Base-by-base conservation (phyloP, 1,140 invertebrate genomes). In the Drosophila orena region DNA sequence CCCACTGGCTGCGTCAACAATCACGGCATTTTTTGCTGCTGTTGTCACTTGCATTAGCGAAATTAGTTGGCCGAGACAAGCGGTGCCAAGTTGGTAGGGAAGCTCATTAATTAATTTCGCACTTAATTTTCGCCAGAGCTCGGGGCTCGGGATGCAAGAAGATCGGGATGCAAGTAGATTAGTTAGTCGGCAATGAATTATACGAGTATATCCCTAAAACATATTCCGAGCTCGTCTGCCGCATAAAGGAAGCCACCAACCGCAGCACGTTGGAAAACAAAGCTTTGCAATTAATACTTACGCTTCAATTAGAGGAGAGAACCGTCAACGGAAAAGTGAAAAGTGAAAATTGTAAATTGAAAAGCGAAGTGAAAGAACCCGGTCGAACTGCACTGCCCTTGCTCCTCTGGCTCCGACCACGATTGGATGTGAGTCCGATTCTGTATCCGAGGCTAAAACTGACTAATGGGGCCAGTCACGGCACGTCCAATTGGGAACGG, bases 271-370 rank as follows among this genome's bases (percentile, higher is more conserved):
- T 62, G 60, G 52, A 50, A 58, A 79, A 86, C 79, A 79, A 88
- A 73, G 79, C 79, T 72, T 77, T 88, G 83, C 83, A 86, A 86
- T 86, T 86, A 86, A 88, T 88, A 79, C 84, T 79, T 83, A 78
- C 77, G 81, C 83, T 81, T 83, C 79, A 89, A 81, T 86, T 88
- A 86, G 70, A 12, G 35, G 4, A 71, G 68, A 78, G 58, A 61
- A 65, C 43, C 20, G 50, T 79, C 71, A 58, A 79, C 62, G 75
- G 43, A 89, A 88, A 89, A 79, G 79, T 88, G 43, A 89, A 88
- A 89, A 79, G 79, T 88, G 84, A 89, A 88, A 89, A 84, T 79
- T 77, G 79, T 84, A 89, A 81, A 49, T 54, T 61, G 47, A 89
- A 89, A 81, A 49, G 58, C 65, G 47, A 79, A 72, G 61, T 61